Base-by-base conservation (phyloP, 1,140 invertebrate genomes). In the Macrobrachium nipponense region DNA sequence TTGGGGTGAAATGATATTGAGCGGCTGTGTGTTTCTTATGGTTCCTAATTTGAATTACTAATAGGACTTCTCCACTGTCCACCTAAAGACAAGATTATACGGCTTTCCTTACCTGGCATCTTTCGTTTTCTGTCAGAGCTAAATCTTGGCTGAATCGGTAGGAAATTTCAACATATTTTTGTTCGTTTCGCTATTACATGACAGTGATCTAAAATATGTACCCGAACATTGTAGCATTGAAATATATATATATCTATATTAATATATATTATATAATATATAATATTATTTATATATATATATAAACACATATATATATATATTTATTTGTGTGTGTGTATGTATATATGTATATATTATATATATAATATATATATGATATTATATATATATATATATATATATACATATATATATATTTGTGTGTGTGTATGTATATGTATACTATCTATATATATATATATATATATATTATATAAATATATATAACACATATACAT, bases 221-320 rank as follows among this genome's bases (percentile, higher is more conserved):
- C 18, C 7, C 8, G 0, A 20, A 12, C 27, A 1, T 17, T 23
- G 8, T 20, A 20, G 15, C 23, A 66, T 66, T 11, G 5, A 66
- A 0, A 66, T 66, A 66, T 66, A 66, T 66, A 66, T 17, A 66
- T 66, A 66, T 66, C 5, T 51, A 51, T 51, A 51, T 51, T 5
- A 5, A 51, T 51, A 51, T 51, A 51, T 51, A 51, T 51, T n/a
- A n/a, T n/a, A n/a, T n/a, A n/a, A 51, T 51, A 51, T 51, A 51
- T 66, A 66, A 66, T 66, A 66, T 66, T n/a, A 68, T 68, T 11
- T 68, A 68, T 68, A 68, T 68, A 68, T 68, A 68, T 68, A n/a
- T 20, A 68, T 68, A 68, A 23, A 18, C 6, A 27, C 20, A 18
- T 20, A 27, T 68, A 18, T 68, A 43, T 70, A 23, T 70, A 43